Conservation (phyloP, 2,888 invertebrate species). For the Perizoma affinitatum region DNA sequence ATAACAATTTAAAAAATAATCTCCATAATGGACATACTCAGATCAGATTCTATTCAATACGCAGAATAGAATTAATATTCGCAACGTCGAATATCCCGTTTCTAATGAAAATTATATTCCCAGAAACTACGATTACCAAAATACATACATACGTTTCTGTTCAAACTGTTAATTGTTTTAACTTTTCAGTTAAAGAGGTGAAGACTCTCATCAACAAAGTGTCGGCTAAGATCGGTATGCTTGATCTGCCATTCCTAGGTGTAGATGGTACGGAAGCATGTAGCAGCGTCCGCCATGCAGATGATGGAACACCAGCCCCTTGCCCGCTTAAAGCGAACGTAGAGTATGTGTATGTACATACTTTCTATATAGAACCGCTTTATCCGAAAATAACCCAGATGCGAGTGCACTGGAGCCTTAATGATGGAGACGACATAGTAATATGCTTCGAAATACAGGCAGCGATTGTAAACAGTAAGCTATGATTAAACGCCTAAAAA, state of each 20-base stretch:
- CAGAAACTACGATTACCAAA: no score
- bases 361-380: slow-evolving; percentile 72
- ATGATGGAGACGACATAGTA: slow-evolving; percentile 69
- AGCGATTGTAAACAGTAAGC: slow-evolving; percentile 30
- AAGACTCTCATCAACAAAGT: slow-evolving; percentile 83
- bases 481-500: no score
- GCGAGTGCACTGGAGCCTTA: slow-evolving; percentile 87
- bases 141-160: no score
- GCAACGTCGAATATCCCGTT: no score
- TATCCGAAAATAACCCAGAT: slow-evolving; percentile 76
- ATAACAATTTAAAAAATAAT: no score
- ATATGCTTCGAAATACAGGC: slow-evolving; percentile 88
- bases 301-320: slow-evolving; percentile 71
- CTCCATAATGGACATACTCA: no score
- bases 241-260: slow-evolving; percentile 89
- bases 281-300: slow-evolving; percentile 37
- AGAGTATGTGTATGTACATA: slow-evolving; percentile 87
- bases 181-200: slow-evolving; percentile 70
- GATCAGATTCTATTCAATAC: no score
- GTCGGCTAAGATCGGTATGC: slow-evolving; percentile 71
- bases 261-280: slow-evolving; percentile 67
- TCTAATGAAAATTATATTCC: no score
- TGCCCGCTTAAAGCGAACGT: slow-evolving; percentile 87
- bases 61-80: no score
- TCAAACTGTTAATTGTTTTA: neutral